phyloP scores from a whole-genome alignment of 2,797 vertebrate species.

The Anabacerthia variegaticeps region DNA sequence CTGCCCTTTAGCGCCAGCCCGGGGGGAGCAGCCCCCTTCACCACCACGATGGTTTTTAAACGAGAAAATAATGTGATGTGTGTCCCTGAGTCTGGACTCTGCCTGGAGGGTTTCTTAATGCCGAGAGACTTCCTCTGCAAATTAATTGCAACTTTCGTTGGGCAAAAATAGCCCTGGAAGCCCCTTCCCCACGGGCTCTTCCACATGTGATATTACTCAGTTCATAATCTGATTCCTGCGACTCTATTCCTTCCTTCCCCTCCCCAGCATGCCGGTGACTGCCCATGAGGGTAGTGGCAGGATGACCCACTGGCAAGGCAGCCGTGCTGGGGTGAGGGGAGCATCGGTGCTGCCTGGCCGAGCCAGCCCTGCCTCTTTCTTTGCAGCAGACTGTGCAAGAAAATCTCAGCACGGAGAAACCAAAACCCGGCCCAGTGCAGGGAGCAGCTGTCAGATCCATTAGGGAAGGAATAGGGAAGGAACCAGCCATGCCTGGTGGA shows the following conservation, averaged over 20 bases:
- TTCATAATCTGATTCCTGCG: conserved; percentile 43
- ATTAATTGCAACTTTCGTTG: conserved; percentile 68
- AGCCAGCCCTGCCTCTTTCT: background rate
- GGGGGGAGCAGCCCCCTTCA: conserved; percentile 9
- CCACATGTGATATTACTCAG: conserved; percentile 15
- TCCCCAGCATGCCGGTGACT: background rate
- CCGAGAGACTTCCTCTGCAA: conserved; percentile 59
- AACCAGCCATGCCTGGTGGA: background rate
- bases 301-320: background rate
- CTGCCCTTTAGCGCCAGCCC: background rate
- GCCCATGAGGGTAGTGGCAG: background rate
- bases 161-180: conserved; percentile 52
- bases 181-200: conserved; percentile 54
- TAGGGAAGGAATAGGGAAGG: background rate
- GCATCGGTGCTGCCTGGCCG: fast-evolving
- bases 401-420: background rate
- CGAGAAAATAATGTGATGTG: conserved; percentile 60
- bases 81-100: conserved; percentile 14
- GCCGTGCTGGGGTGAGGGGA: fast-evolving
- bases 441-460: conserved; percentile 49
- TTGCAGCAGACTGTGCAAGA: conserved; percentile 1
- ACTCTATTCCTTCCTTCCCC: background rate
- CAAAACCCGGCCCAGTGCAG: background rate
- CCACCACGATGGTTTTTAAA: conserved; percentile 52
- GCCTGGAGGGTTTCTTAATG: conserved; percentile 46